These are phyloP conservation scores for Atlantisia rogersi DNA, from an alignment of 2,113 vertebrate species.

Conservation along the genomic window DNA sequence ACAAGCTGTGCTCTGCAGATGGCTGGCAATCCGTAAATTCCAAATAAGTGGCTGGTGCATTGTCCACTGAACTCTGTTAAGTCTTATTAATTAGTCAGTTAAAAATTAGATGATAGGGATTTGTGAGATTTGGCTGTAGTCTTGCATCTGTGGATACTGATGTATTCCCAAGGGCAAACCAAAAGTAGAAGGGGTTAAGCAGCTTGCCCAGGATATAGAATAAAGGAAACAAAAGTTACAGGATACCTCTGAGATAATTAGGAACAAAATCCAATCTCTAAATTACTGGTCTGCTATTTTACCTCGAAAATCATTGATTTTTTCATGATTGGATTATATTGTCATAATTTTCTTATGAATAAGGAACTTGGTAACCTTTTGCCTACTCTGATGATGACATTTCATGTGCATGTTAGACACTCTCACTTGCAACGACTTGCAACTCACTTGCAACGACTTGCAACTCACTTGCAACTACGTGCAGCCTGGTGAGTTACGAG, in stretches of 20 bases:
- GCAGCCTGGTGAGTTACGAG: neutral
- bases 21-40: neutral
- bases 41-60: neutral
- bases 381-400: neutral
- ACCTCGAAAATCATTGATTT: neutral
- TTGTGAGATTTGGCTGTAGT: neutral
- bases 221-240: neutral
- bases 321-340: neutral
- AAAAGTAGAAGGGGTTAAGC: neutral
- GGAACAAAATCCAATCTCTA: neutral
- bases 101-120: neutral
- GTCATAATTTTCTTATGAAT: neutral
- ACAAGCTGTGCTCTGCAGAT: conserved; percentile 34
- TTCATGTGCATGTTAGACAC: neutral
- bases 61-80: neutral
- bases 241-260: neutral
- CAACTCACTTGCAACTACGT: neutral
- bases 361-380: neutral
- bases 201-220: neutral
- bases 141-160: neutral
- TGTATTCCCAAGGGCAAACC: neutral
- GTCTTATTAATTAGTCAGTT: neutral
- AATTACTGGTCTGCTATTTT: neutral
- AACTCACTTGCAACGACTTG: neutral
- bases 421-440: neutral